Conservation (phyloP, 2,888 invertebrate genomes). For the Dione juno region DNA sequence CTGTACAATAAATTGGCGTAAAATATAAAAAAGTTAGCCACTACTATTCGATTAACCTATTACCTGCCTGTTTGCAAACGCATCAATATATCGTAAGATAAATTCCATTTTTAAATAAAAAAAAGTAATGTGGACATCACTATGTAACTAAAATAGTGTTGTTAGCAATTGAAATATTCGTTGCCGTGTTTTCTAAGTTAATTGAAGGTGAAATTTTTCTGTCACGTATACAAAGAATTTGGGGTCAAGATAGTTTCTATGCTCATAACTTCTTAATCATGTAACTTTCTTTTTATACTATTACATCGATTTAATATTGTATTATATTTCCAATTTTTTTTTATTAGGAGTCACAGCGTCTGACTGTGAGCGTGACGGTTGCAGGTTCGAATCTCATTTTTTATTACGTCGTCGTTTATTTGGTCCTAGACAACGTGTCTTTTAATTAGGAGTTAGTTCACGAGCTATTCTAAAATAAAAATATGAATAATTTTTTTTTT, state of each 20-base stretch:
- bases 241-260: constrained; percentile 34
- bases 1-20: neutral
- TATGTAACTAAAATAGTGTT: constrained; percentile 25
- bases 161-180: constrained; percentile 11
- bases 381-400: too few species aligned
- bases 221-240: constrained; percentile 29
- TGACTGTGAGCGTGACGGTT: neutral
- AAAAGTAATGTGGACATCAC: constrained; percentile 13
- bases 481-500: too few species aligned
- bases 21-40: neutral
- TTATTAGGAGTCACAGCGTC: neutral
- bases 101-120: neutral
- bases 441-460: too few species aligned
- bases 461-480: too few species aligned
- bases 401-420: too few species aligned
- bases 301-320: neutral
- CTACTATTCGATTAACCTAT: too few species aligned
- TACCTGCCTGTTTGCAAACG: constrained; percentile 27
- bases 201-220: constrained; percentile 40
- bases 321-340: neutral
- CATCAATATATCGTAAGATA: constrained; percentile 14
- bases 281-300: constrained; percentile 30
- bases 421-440: too few species aligned
- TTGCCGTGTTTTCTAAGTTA: constrained; percentile 35
- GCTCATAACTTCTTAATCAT: constrained; percentile 6